Base-by-base conservation (phyloP, 2,797 vertebrate species). In the Spheniscus humboldti region DNA sequence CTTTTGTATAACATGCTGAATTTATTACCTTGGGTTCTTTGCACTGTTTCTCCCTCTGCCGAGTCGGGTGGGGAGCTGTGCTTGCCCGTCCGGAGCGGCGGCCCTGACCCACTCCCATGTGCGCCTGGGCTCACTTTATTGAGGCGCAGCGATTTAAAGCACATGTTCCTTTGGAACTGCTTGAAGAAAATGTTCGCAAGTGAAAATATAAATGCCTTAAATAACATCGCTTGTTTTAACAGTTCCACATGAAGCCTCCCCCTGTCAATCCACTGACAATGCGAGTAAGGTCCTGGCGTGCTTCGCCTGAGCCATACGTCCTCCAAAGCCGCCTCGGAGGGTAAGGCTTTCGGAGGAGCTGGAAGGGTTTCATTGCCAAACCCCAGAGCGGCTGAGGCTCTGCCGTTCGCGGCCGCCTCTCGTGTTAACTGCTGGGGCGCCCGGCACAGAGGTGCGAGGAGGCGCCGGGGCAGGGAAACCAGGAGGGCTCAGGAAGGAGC, bases 371-470 rank as follows among this genome's bases (percentile, higher is more conserved):
- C 4, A 1, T 10, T 73, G 71, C 71, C 90, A 68, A 74, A 60
- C 9, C 37, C 35, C 50, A 35, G 53, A 63, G 10, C 0, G 5
- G 52, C 73, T 78, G 50, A 2, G 4, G 31, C 60, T 67, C 48
- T 81, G 66, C 57, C 2, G 4, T 31, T 33, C 0, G 7, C 1
- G 12, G 52, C 19, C 3, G 1, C n/a, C 23, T 88, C 50, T 45
- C 0, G 0, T 53, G 62, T 33, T 35, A 33, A 48, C 39, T 57
- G 90, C 57, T 1, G 3, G 4, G n/a, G n/a, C 0, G 3, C 64
- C 20, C 9, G 3, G 47, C 47, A 17, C 0, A 1, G 45, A 52
- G 20, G 11, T 77, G 55, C 2, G 3, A 37, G 17, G 33, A 5
- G 30, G 16, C 13, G 7, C 19, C 0, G 2, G 48, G 22, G 24